These are phyloP conservation scores for Rhyacichthys aspro DNA, from an alignment of 2,797 vertebrate genomes.

Conservation along the genomic window DNA sequence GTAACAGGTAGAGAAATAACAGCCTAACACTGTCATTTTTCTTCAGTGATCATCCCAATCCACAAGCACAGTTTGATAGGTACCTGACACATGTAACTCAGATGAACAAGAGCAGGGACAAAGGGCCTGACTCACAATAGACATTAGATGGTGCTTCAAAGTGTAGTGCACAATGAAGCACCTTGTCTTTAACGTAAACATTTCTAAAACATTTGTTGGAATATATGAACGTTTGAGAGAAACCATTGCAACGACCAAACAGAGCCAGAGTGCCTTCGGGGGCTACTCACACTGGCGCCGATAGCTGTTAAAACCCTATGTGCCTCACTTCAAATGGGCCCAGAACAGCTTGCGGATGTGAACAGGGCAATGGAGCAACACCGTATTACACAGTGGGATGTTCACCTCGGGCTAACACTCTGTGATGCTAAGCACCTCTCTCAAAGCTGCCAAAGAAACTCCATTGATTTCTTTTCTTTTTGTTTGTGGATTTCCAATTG, in stretches of 20 bases:
- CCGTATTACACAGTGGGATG: conserved; percentile 71
- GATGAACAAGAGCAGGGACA: conserved; percentile 11
- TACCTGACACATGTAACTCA: not conserved
- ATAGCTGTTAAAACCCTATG: conserved; percentile 71
- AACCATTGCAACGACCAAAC: conserved; percentile 58
- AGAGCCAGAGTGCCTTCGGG: conserved; percentile 63
- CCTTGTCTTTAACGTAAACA: conserved; percentile 47
- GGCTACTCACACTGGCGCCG: conserved; percentile 64
- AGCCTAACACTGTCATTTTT: conserved; percentile 30
- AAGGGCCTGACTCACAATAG: conserved; percentile 8
- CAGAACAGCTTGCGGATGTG: conserved; percentile 69
- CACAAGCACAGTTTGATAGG: conserved; percentile 18
- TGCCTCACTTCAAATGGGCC: conserved; percentile 75
- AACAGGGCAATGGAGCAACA: conserved; percentile 72
- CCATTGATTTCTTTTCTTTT: conserved; percentile 66
- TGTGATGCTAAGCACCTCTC: conserved; percentile 68
- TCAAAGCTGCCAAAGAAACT: conserved; percentile 70
- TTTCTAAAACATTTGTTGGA: conserved; percentile 45
- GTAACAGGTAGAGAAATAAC: conserved; percentile 7
- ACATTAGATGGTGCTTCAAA: conserved; percentile 26
- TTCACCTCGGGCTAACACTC: conserved; percentile 70
- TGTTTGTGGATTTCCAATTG: conserved; percentile 61
- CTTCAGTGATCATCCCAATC: conserved; percentile 20
- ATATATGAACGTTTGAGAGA: conserved; percentile 54
- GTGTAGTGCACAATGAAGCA: conserved; percentile 39